Evolutionary conservation across 2,113 vertebrate species (phyloP).

Genomic region (Neogale vison): DNA sequence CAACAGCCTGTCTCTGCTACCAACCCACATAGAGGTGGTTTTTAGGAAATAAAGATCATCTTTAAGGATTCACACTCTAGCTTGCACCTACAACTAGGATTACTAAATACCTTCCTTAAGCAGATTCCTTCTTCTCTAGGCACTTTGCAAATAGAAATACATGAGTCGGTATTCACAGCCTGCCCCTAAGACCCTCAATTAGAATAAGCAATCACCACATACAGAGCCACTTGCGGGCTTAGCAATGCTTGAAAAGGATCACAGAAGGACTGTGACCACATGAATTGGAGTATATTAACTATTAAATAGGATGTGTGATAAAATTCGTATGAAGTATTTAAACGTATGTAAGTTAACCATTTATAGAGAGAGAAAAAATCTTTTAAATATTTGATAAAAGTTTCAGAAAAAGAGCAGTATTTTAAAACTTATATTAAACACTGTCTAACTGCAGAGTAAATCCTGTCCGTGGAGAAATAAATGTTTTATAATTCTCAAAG

Average conservation of each 20-base stretch:
- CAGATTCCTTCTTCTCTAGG: neutral
- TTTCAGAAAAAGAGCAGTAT: neutral
- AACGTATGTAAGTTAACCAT: neutral
- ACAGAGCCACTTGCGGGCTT: too few relatives aligned
- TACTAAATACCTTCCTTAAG: neutral
- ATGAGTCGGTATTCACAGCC: too few relatives aligned
- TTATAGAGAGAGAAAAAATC: neutral
- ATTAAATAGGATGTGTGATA: neutral
- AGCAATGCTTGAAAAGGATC: neutral
- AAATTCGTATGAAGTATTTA: neutral
- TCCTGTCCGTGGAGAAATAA: neutral
- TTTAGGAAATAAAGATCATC: neutral
- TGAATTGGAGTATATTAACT: neutral
- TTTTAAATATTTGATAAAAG: neutral
- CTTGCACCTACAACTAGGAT: neutral
- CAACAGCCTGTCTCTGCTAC: neutral
- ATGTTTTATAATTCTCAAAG: slow-evolving; percentile 3
- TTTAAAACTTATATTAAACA: neutral
- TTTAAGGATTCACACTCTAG: neutral
- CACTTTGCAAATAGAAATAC: neutral
- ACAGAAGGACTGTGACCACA: neutral
- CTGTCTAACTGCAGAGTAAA: neutral
- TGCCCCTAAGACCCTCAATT: neutral
- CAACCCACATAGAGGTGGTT: neutral
- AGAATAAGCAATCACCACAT: neutral